These are phyloP conservation scores for Brachionus paranguensis DNA, from an alignment of 1,140 invertebrate genomes.

Conservation along the genomic window DNA sequence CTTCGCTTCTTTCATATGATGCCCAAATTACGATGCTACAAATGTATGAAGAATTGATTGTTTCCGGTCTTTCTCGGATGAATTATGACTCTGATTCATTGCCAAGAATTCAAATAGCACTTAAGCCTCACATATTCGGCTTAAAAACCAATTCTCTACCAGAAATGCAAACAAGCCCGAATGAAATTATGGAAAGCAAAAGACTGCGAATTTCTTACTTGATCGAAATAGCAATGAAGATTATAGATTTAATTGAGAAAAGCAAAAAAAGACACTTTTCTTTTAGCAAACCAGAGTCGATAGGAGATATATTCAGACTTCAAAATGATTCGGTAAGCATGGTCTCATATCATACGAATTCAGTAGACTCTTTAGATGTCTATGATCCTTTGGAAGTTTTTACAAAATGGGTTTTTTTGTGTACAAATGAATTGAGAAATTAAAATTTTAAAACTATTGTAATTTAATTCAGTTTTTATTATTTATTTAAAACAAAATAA, in stretches of 20 bases:
- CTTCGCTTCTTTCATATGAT: constrained; percentile 2
- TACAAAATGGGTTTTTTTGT: neutral
- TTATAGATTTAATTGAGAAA: neutral
- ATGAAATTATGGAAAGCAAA: neutral
- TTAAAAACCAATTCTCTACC: neutral
- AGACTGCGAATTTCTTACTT: neutral
- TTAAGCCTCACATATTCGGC: neutral
- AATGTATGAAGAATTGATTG: constrained; percentile 32
- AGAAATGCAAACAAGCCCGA: neutral
- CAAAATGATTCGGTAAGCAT: neutral
- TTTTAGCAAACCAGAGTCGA: neutral
- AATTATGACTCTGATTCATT: neutral
- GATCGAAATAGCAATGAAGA: neutral
- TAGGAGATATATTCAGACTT: neutral
- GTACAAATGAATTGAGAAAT: constrained; percentile 21
- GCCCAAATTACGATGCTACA: constrained; percentile 10
- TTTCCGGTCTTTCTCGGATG: neutral
- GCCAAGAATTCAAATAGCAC: neutral
- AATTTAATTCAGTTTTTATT: neutral
- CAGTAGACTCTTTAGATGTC: neutral
- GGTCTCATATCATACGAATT: neutral
- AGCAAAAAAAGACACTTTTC: neutral
- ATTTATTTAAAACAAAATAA: neutral
- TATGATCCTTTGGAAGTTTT: constrained; percentile 7
- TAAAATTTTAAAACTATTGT: neutral